Conservation (phyloP, 2,888 invertebrate species). For the Anagyrus pseudococci region DNA sequence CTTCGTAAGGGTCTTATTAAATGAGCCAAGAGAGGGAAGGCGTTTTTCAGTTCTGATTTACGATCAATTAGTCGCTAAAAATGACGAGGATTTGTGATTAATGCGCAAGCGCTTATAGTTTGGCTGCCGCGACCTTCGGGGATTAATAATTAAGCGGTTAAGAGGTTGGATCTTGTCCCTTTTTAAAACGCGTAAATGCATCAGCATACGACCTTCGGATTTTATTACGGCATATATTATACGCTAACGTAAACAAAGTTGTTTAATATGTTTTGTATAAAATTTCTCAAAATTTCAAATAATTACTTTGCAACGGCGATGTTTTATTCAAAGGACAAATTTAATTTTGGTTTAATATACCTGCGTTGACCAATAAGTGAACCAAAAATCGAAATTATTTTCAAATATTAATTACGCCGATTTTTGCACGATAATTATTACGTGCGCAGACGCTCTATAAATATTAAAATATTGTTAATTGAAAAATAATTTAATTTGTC, state of each 20-base stretch:
- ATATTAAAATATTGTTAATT: no score
- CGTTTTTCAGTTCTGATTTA: constrained; percentile 21
- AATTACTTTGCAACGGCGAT: no score
- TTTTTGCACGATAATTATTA: no score
- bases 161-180: no score
- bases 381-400: no score
- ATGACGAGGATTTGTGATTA: neutral
- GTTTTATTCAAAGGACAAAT: no score
- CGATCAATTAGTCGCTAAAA: constrained; percentile 13
- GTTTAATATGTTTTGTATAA: neutral
- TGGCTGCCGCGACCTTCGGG: neutral
- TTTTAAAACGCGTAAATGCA: neutral
- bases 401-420: no score
- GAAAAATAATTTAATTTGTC: no score
- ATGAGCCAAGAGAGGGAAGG: neutral
- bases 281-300: no score
- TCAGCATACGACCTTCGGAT: neutral
- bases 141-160: neutral
- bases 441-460: no score
- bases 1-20: constrained; percentile 18
- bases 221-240: neutral
- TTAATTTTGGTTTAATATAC: no score
- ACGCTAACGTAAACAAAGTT: neutral
- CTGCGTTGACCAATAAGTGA: no score
- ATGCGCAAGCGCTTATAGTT: neutral